Conservation (phyloP, 2,888 invertebrate species). For the Amitus sp. region DNA sequence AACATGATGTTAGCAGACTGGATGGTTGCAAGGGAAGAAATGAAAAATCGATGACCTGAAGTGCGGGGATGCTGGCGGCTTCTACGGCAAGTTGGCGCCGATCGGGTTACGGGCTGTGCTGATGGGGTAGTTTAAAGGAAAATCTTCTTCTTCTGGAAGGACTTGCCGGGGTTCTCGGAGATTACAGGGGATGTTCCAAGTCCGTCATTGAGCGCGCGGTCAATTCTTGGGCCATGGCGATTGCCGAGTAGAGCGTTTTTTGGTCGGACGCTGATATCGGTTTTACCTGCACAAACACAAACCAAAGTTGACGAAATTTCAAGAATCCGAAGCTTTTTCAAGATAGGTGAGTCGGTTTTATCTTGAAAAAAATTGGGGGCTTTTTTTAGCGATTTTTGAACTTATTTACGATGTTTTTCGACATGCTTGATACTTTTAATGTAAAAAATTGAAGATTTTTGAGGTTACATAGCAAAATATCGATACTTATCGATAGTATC, state of each 20-base stretch:
- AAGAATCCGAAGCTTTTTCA: too few species aligned
- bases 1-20: too few species aligned
- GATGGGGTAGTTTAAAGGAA: constrained; percentile 77
- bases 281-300: constrained; percentile 84
- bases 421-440: too few species aligned
- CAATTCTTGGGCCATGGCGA: constrained; percentile 92
- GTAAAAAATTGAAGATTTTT: too few species aligned
- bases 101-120: constrained; percentile 74
- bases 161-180: constrained; percentile 64
- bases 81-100: constrained; percentile 92
- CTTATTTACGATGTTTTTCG: too few species aligned
- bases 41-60: constrained; percentile 74
- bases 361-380: too few species aligned
- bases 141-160: constrained; percentile 79
- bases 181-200: constrained; percentile 63
- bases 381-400: too few species aligned
- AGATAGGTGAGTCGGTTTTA: too few species aligned
- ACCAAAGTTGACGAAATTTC: too few species aligned
- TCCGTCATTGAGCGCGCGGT: constrained; percentile 71
- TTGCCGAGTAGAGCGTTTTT: constrained; percentile 90
- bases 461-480: too few species aligned
- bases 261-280: constrained; percentile 94
- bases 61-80: constrained; percentile 84
- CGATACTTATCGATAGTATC: too few species aligned
- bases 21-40: not conserved